Evolutionary conservation across 35 echinoderm and acorn worm genomes (phyloP).

Genomic region (Ptychodera flava): DNA sequence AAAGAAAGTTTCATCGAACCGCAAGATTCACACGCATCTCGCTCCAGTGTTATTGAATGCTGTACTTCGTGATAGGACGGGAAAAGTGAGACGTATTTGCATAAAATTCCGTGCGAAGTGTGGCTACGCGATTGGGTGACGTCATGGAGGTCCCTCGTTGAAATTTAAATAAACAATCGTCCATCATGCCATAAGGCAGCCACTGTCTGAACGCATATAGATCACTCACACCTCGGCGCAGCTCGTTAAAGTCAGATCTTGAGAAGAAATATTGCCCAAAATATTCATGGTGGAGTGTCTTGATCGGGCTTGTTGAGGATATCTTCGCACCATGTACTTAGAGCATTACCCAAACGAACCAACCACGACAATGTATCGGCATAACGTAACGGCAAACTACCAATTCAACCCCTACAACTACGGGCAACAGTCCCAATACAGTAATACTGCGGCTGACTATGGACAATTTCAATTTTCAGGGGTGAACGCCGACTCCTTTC

Average conservation of each 20-base stretch:
- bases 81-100: background rate
- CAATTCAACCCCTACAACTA: background rate
- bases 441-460: background rate
- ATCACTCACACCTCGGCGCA: background rate
- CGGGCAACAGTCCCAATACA: background rate
- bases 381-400: background rate
- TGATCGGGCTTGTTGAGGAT: background rate
- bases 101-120: background rate
- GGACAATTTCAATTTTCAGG: background rate
- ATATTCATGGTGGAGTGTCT: background rate
- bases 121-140: background rate
- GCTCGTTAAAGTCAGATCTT: background rate
- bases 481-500: background rate
- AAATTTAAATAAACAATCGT: background rate
- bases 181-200: background rate
- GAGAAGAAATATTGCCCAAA: background rate
- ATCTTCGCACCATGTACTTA: background rate
- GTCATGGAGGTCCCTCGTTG: background rate
- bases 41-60: too few relatives aligned
- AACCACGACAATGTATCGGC: background rate
- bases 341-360: background rate
- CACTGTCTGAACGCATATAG: background rate
- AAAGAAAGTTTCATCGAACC: background rate
- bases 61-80: too few relatives aligned
- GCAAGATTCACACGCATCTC: too few relatives aligned